phyloP scores from a whole-genome alignment of 2,888 invertebrate genomes.

The Andrena flavipes region DNA sequence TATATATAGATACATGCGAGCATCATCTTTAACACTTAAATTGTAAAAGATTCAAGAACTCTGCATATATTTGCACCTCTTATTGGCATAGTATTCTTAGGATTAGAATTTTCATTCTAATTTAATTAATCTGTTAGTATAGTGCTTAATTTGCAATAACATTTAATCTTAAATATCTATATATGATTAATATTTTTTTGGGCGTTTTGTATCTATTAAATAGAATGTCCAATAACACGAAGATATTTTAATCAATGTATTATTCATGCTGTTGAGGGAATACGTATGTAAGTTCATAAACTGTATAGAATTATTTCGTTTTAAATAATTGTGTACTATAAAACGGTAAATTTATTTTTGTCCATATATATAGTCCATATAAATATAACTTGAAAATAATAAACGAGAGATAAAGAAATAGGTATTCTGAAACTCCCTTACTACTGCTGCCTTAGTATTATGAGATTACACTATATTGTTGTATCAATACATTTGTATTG shows the following conservation, averaged over 20 bases:
- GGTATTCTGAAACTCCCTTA: slow-evolving; percentile 43
- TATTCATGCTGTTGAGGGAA: slow-evolving; percentile 32
- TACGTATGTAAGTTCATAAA: slow-evolving; percentile 29
- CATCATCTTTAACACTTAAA: not conserved
- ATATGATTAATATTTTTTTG: slow-evolving; percentile 51
- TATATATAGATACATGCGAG: not conserved
- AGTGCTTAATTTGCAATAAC: slow-evolving; percentile 16
- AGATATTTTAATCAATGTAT: slow-evolving; percentile 37
- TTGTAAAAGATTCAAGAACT: not conserved
- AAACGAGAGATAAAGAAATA: slow-evolving; percentile 44
- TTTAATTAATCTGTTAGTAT: slow-evolving; percentile 34
- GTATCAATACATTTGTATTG: slow-evolving; percentile 34
- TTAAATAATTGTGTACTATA: slow-evolving; percentile 37
- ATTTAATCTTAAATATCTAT: slow-evolving; percentile 16
- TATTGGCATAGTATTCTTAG: slow-evolving; percentile 14
- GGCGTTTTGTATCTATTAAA: slow-evolving; percentile 30
- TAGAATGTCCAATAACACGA: slow-evolving; percentile 20
- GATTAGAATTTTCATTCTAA: slow-evolving; percentile 10
- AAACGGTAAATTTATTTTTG: slow-evolving; percentile 46
- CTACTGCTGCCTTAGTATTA: slow-evolving; percentile 55
- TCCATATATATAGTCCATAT: slow-evolving; percentile 35
- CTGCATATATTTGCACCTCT: slow-evolving; percentile 16
- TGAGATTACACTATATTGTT: slow-evolving; percentile 40
- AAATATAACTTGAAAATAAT: slow-evolving; percentile 38
- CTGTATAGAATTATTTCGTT: slow-evolving; percentile 44